Evolutionary conservation across 1,140 invertebrate species (phyloP).

Genomic region (Apis cerana): DNA sequence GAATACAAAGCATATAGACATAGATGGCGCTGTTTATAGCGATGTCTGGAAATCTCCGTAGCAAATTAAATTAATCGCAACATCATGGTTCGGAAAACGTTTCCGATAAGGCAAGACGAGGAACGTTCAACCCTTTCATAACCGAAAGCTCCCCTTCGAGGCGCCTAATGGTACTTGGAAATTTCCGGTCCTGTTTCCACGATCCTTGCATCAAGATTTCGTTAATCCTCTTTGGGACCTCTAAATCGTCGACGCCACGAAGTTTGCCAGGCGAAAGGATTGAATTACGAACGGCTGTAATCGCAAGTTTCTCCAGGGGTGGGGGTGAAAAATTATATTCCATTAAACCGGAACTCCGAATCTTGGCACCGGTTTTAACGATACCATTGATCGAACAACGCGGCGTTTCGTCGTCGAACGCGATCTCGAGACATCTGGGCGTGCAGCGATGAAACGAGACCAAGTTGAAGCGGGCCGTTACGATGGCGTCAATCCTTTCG

Average conservation of each 20-base stretch:
- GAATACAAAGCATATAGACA: no score
- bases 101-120: background rate
- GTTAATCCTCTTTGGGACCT: constrained; percentile 6
- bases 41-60: no score
- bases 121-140: background rate
- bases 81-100: no score
- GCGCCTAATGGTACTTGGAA: background rate
- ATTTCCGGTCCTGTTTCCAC: background rate
- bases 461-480: background rate
- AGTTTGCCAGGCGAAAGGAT: constrained; percentile 2
- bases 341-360: background rate
- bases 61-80: no score
- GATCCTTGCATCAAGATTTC: background rate
- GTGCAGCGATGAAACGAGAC: background rate
- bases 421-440: background rate
- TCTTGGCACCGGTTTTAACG: background rate
- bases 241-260: background rate
- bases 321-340: constrained; percentile 12
- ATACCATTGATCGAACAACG: constrained; percentile 10
- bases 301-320: background rate
- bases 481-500: constrained; percentile 7
- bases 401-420: constrained; percentile 3
- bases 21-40: no score
- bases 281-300: constrained; percentile 4
- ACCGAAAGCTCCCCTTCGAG: background rate